Evolutionary conservation across 2,797 vertebrate genomes (phyloP).

Genomic region (Melanotaenia maccullochi): DNA sequence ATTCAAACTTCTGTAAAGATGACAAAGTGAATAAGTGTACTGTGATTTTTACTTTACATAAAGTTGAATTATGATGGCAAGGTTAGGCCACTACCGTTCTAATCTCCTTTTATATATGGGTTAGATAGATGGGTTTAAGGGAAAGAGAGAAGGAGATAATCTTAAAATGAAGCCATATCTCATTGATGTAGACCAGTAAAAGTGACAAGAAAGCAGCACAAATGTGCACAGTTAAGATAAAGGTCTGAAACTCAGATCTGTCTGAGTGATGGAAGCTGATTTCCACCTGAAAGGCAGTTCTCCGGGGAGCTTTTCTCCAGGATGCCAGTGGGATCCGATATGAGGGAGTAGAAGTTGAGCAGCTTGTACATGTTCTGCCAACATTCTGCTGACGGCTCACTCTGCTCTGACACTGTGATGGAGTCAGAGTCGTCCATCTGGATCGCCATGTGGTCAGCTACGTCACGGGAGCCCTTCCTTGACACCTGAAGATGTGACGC

Average conservation of each 20-base stretch:
- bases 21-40: not conserved
- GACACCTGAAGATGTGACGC: conserved; percentile 80
- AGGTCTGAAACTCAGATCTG: conserved; percentile 2
- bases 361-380: conserved; percentile 99
- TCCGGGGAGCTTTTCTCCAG: conserved; percentile 93
- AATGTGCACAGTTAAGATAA: not conserved
- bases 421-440: conserved; percentile 99
- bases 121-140: not conserved
- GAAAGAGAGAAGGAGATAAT: not conserved
- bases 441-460: conserved; percentile 94
- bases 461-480: conserved; percentile 95
- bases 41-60: not conserved
- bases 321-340: conserved; percentile 97
- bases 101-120: not conserved
- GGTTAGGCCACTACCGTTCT: not conserved
- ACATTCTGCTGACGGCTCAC: conserved; percentile 97
- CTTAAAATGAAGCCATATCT: not conserved
- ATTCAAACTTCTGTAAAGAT: not conserved
- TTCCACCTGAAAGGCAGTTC: conserved; percentile 81
- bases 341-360: conserved; percentile 98
- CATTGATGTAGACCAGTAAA: not conserved
- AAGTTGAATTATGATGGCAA: not conserved
- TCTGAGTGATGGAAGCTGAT: not conserved
- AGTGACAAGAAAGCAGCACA: not conserved
- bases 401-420: conserved; percentile 98